These are phyloP conservation scores for Bombus ignitus DNA, from an alignment of 1,140 invertebrate species.

Conservation along the genomic window DNA sequence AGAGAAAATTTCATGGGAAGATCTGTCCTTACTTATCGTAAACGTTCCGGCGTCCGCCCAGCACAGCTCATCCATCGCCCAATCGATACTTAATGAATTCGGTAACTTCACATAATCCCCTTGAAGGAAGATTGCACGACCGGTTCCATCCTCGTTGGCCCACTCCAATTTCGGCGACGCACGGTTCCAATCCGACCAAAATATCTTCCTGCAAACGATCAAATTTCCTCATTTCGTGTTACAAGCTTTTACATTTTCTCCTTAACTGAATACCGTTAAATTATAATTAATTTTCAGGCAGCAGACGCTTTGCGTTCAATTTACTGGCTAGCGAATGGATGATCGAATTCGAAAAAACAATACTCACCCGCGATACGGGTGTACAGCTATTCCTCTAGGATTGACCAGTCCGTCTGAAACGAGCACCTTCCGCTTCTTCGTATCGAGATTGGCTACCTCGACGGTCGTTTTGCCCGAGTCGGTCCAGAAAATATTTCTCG, in stretches of 20 bases:
- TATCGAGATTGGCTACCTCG: slow-evolving; percentile 94
- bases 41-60: slow-evolving; percentile 96
- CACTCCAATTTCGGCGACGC: slow-evolving; percentile 94
- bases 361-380: slow-evolving; percentile 92
- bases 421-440: slow-evolving; percentile 89
- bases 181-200: slow-evolving; percentile 99
- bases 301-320: not conserved
- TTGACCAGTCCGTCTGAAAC: slow-evolving; percentile 91
- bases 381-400: slow-evolving; percentile 97
- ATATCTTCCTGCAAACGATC: slow-evolving; percentile 90
- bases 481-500: slow-evolving; percentile 97
- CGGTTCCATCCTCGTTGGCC: slow-evolving; percentile 95
- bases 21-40: slow-evolving; percentile 76
- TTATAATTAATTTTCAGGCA: not conserved
- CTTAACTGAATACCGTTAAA: not conserved
- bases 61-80: slow-evolving; percentile 91
- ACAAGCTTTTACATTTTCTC: not conserved
- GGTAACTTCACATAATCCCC: slow-evolving; percentile 86
- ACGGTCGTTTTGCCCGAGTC: slow-evolving; percentile 95
- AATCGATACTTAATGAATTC: slow-evolving; percentile 95
- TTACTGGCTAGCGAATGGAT: not conserved
- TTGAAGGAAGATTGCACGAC: slow-evolving; percentile 88
- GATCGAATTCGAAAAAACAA: not conserved
- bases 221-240: slow-evolving; percentile 23
- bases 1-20: slow-evolving; percentile 35